Percentiles rank a stretch among this genome's conserved stretches.
phyloP scores from a whole-genome alignment of 2,888 invertebrate genomes.

The Lycia hirtaria region DNA sequence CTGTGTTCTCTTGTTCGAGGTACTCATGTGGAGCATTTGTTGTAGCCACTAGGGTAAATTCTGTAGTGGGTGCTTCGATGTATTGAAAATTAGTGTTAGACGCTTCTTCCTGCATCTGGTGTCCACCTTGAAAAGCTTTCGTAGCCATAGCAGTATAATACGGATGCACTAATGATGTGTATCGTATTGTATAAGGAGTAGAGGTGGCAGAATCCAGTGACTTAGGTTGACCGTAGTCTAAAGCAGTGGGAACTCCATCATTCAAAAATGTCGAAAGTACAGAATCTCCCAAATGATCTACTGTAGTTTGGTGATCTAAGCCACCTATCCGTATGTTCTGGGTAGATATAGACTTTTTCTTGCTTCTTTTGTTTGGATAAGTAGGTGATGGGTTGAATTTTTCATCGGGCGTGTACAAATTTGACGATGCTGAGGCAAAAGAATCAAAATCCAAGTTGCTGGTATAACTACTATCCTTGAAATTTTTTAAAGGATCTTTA shows the following conservation, averaged over 20 bases:
- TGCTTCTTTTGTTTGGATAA: conserved; percentile 57
- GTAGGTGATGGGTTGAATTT: conserved; percentile 52
- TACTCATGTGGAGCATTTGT: conserved; percentile 50
- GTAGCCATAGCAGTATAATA: conserved; percentile 72
- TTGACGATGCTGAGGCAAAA: conserved; percentile 66
- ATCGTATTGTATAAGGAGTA: conserved; percentile 64
- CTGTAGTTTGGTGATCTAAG: conserved; percentile 67
- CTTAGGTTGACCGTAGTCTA: conserved; percentile 59
- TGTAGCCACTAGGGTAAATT: conserved; percentile 51
- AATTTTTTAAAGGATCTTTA: conserved; percentile 65
- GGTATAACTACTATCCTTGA: conserved; percentile 61
- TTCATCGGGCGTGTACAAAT: conserved; percentile 58
- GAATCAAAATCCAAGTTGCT: conserved; percentile 72
- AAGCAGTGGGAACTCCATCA: conserved; percentile 56
- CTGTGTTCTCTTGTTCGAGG: conserved; percentile 45
- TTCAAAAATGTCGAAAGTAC: conserved; percentile 51
- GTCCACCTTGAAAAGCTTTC: conserved; percentile 68
- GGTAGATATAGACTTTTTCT: conserved; percentile 75
- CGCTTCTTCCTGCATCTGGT: conserved; percentile 63
- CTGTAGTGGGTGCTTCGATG: conserved; percentile 65
- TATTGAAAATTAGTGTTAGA: conserved; percentile 74
- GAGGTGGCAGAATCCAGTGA: conserved; percentile 55
- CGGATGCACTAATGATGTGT: conserved; percentile 66
- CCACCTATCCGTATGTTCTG: conserved; percentile 78
- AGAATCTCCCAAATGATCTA: conserved; percentile 68